These are phyloP conservation scores for Penelope pileata DNA, from an alignment of 2,113 vertebrate genomes.

Conservation along the genomic window DNA sequence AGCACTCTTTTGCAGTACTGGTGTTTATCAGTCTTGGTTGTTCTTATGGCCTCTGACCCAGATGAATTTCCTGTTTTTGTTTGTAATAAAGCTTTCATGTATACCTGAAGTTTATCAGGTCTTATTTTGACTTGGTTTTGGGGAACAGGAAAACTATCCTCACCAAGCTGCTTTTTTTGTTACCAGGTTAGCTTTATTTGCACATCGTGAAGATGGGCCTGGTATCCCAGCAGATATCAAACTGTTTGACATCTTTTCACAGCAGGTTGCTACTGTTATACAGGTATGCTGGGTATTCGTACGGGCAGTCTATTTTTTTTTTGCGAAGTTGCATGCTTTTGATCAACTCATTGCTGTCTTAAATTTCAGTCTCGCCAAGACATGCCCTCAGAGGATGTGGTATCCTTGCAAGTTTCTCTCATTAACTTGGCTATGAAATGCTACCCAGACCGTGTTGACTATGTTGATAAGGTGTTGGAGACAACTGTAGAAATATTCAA, in stretches of 20 bases:
- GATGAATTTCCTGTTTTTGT: neutral
- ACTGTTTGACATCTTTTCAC: slow-evolving; percentile 98
- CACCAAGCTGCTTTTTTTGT: neutral
- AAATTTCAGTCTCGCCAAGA: slow-evolving; percentile 92
- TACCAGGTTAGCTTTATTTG: slow-evolving; percentile 92
- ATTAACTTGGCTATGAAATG: slow-evolving; percentile 99
- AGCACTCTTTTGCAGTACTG: neutral
- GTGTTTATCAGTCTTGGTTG: neutral
- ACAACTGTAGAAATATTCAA: slow-evolving; percentile 99
- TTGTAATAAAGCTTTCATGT: neutral
- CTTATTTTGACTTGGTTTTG: no score
- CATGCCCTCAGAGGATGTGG: slow-evolving; percentile 98
- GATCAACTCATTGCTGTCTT: neutral
- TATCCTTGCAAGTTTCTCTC: slow-evolving; percentile 97
- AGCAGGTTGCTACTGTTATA: slow-evolving; percentile 98
- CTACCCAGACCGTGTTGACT: slow-evolving; percentile 98
- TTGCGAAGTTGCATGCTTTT: neutral
- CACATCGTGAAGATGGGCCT: slow-evolving; percentile 97
- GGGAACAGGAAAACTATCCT: no score
- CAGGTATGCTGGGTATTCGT: slow-evolving; percentile 79
- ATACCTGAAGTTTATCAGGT: no score
- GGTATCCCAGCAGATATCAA: slow-evolving; percentile 98
- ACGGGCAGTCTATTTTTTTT: neutral
- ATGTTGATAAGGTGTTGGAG: slow-evolving; percentile 97
- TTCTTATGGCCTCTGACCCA: neutral